Base-by-base conservation (phyloP, 2,113 vertebrate species). In the Cynoglossus semilaevis region DNA sequence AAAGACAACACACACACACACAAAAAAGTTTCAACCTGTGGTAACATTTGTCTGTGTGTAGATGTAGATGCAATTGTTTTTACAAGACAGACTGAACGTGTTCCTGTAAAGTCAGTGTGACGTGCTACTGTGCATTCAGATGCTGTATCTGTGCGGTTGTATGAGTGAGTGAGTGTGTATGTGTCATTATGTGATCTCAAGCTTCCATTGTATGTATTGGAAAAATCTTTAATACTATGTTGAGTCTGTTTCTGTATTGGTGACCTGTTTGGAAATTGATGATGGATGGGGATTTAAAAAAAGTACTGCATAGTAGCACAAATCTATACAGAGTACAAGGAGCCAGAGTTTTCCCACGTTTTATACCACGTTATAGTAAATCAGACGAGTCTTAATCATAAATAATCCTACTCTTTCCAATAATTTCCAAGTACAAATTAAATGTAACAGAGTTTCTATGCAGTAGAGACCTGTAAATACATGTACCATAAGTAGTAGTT, bases 21-120 rank as follows among this genome's bases (percentile, higher is more conserved):
- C 9, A 42, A 6, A 15, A 44, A 8, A 15, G 41, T 43, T 13
- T n/a, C 1, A 15, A 15, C 8, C 2, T 15, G 42, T 38, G 9
- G 35, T 38, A 9, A 52, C 15, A 29, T 29, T 35, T 54, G 47
- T 70, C 64, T 16, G 35, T 1, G 22, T 67, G 6, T 6, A 14
- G 22, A 52, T 58, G 40, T 38, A 51, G 12, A 62, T 63, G 49
- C 59, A 69, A 49, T 66, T 63, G 58, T 58, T 72, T 74, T 74
- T 66, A 71, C 69, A 43, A 38, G 61, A 67, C 76, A 80, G 72
- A 29, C 22, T 29, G 22, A 72, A 78, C 69, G 65, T 85, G 79
- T 82, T 76, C 67, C 68, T 63, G 34, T 47, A 61, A 70, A 72
- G 63, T 74, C 42, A 11, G 54, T 16, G 19, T 66, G 74, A 82